Base-by-base conservation (phyloP, 2,797 vertebrate species). In the Mormyrus hasselquistii region DNA sequence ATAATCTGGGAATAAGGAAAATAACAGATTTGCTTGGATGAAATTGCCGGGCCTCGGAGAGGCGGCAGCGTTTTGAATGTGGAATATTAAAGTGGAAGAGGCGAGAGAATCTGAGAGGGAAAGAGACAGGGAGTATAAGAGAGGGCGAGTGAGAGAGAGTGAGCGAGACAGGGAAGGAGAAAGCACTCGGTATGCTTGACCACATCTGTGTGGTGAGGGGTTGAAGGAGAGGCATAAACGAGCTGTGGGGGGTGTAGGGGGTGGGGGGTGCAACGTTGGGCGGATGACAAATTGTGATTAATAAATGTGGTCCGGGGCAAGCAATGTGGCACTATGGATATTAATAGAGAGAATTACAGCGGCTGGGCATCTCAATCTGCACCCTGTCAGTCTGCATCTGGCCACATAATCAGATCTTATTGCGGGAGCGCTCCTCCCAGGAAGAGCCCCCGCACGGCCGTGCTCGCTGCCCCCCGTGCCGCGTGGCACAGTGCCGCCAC, bases 261-360 rank as follows among this genome's bases (percentile, higher is more conserved):
- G 69, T 16, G 57, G 92, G 92, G 93, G 92, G 94, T 94, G 94
- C 94, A 94, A 94, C 92, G 86, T 92, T 7, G 93, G 95, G 95
- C 95, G 95, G 94, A 95, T 96, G 95, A 96, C 96, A 96, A 96
- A 96, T 96, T 96, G 96, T 96, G 96, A 96, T 96, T 96, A 96
- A 96, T 96, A 96, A 96, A 96, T 95, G 95, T 95, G 95, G 93
- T 96, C 95, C 92, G 92, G 94, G 94, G 94, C 90, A 41, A 91
- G 93, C 93, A 95, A 94, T 95, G 95, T 94, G 94, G 90, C 93
- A 94, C 94, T 93, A 93, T 93, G 95, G 94, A 96, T 96, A 96
- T 97, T 96, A 96, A 96, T 96, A 95, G 95, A 95, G 94, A 96
- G 95, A 96, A 96, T 96, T 95, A 96, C 95, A 95, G 93, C 92